phyloP scores from a whole-genome alignment of 2,888 invertebrate genomes.

The Proisotoma minuta region DNA sequence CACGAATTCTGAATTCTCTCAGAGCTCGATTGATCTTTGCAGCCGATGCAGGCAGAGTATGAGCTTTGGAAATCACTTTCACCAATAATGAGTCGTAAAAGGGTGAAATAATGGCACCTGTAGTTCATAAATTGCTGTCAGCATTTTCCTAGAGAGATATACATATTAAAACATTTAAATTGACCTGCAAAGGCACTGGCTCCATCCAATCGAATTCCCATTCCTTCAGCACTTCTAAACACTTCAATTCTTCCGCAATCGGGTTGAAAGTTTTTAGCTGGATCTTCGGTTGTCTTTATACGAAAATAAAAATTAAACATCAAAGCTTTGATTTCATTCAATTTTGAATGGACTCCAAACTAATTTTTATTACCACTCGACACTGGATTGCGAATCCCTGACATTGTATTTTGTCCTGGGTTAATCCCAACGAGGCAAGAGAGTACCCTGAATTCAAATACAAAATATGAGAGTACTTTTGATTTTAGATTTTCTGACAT shows the following conservation, averaged over 20 bases:
- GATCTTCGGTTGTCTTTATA: constrained; percentile 98
- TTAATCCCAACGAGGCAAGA: constrained; percentile 80
- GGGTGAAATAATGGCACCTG: constrained; percentile 88
- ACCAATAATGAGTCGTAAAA: constrained; percentile 97
- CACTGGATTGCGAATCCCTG: constrained; percentile 92
- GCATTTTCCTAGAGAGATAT: no score
- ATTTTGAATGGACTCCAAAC: neutral
- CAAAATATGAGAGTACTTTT: no score
- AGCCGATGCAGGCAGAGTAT: constrained; percentile 81
- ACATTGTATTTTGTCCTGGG: constrained; percentile 65
- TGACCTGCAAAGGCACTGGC: constrained; percentile 95
- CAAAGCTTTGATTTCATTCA: neutral
- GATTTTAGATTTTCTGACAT: no score
- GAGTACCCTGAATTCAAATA: no score
- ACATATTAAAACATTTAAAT: no score
- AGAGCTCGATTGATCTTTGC: constrained; percentile 96
- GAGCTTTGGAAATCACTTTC: constrained; percentile 92
- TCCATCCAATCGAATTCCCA: constrained; percentile 97
- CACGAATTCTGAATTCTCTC: constrained; percentile 93
- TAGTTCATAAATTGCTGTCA: no score
- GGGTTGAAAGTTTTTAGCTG: constrained; percentile 94
- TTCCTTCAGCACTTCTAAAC: constrained; percentile 91
- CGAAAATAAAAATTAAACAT: no score
- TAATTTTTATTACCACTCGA: no score
- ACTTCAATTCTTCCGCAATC: constrained; percentile 97